phyloP scores from a whole-genome alignment of 2,888 invertebrate genomes.

The Diplolepis rosae region DNA sequence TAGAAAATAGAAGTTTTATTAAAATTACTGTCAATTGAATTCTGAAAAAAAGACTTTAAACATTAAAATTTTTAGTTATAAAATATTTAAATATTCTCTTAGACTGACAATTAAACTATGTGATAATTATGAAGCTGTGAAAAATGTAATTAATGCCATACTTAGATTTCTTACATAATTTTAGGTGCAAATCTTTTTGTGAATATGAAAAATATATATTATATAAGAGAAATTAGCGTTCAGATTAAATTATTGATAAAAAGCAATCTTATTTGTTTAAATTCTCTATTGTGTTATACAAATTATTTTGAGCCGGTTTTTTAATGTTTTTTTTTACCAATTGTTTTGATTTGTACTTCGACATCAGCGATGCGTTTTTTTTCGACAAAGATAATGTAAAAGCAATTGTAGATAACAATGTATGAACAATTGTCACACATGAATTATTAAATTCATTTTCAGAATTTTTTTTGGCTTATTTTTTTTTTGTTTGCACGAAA shows the following conservation, averaged over 20 bases:
- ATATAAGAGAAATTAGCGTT: neutral
- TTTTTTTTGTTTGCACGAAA: too few relatives aligned
- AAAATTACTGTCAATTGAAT: neutral
- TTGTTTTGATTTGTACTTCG: too few relatives aligned
- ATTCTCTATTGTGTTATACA: neutral
- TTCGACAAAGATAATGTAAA: neutral
- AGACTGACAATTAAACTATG: neutral
- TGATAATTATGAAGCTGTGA: conserved; percentile 10
- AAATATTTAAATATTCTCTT: neutral
- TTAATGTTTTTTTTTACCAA: neutral
- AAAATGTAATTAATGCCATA: neutral
- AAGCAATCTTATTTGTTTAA: neutral
- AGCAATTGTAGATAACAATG: neutral
- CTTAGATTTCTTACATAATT: neutral
- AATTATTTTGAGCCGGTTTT: neutral
- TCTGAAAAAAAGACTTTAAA: neutral
- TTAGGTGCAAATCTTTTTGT: neutral
- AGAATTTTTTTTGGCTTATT: conserved; percentile 9
- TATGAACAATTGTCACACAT: conserved; percentile 11
- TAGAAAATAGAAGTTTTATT: neutral
- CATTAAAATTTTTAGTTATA: neutral
- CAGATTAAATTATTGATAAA: neutral
- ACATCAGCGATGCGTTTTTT: neutral
- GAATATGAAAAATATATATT: neutral
- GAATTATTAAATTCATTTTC: conserved; percentile 25